A percentile compares a stretch with the other conserved stretches of the same genome.
Evolutionary conservation across 2,888 invertebrate species (phyloP).

Genomic region (Geotrupes spiniger): DNA sequence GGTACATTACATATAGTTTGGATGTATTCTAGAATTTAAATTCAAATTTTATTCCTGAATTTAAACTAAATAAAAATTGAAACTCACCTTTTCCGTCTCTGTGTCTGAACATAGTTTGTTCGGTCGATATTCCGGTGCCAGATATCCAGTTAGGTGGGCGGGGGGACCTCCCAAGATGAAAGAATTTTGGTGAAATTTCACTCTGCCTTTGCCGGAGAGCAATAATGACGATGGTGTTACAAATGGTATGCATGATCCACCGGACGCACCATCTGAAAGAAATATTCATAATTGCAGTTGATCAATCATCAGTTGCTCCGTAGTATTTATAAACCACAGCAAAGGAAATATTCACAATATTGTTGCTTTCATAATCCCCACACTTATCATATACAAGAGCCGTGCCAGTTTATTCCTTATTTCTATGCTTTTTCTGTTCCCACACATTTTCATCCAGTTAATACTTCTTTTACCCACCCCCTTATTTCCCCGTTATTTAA

Average conservation of each 20-base stretch:
- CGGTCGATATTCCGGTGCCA: conserved; percentile 57
- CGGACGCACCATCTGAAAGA: conserved; percentile 46
- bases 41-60: no score
- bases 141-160: conserved; percentile 49
- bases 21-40: no score
- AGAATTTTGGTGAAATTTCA: conserved; percentile 45
- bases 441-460: no score
- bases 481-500: no score
- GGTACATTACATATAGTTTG: no score
- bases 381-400: not conserved
- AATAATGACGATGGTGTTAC: conserved; percentile 56
- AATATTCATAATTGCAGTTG: conserved; percentile 19
- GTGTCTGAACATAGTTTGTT: conserved; percentile 54
- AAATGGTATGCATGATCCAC: conserved; percentile 51
- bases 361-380: not conserved
- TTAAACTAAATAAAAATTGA: conserved; percentile 3
- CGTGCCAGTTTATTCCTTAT: no score
- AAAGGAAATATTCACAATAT: conserved; percentile 4
- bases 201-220: conserved; percentile 56
- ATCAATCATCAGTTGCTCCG: no score
- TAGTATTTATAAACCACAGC: no score
- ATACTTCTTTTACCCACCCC: no score
- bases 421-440: no score
- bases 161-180: conserved; percentile 30
- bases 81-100: conserved; percentile 58